Evolutionary conservation across 2,797 vertebrate genomes (phyloP).

Genomic region (Microcaecilia unicolor): DNA sequence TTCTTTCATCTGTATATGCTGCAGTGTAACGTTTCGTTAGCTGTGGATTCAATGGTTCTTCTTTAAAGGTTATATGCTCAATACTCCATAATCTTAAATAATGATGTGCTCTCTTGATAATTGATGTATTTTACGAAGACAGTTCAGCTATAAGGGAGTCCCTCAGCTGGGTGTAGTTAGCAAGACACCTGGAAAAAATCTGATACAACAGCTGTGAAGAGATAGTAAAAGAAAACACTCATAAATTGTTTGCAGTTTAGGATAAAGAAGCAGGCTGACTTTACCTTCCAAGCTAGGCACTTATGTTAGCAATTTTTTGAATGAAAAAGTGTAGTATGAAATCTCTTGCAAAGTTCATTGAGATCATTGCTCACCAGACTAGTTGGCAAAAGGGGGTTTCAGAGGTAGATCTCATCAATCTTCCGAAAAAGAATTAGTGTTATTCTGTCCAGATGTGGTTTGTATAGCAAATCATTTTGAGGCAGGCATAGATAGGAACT

Average conservation of each 20-base stretch:
- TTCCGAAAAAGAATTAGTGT: constrained; percentile 23
- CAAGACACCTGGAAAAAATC: constrained; percentile 15
- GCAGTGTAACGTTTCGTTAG: too few relatives aligned
- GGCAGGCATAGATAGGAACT: constrained; percentile 10
- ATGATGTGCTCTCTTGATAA: too few relatives aligned
- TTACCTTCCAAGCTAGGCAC: constrained; percentile 19
- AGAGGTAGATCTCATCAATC: constrained; percentile 61
- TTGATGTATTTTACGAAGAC: too few relatives aligned
- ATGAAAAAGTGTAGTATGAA: too few relatives aligned
- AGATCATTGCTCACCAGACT: constrained; percentile 36
- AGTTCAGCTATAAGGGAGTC: too few relatives aligned
- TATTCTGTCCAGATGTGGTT: constrained; percentile 39
- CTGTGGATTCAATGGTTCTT: too few relatives aligned
- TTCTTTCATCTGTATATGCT: too few relatives aligned
- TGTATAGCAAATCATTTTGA: neutral
- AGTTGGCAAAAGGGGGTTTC: constrained; percentile 31
- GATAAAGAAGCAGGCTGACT: neutral
- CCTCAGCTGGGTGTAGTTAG: too few relatives aligned
- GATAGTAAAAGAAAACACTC: constrained; percentile 11
- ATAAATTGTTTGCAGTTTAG: constrained; percentile 10
- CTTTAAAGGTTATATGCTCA: too few relatives aligned
- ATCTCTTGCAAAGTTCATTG: constrained; percentile 9
- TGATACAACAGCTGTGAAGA: constrained; percentile 13
- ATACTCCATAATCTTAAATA: too few relatives aligned
- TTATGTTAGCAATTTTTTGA: constrained; percentile 9